Base-by-base conservation (phyloP, 1,140 invertebrate species). In the Drosophila melanica region DNA sequence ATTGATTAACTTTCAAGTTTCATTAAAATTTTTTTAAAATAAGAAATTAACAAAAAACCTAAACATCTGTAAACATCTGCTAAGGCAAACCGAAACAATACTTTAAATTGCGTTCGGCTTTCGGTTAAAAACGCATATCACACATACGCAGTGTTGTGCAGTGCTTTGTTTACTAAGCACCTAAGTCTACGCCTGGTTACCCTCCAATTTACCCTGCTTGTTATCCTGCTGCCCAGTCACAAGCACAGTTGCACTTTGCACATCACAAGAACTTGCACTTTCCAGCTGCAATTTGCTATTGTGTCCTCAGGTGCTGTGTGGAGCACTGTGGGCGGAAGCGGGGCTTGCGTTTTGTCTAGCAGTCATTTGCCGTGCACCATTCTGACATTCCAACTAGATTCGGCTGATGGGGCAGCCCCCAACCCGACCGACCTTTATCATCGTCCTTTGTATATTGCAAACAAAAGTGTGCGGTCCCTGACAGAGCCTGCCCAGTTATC, bases 231-330 rank as follows among this genome's bases (percentile, higher is more conserved):
- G 16, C 63, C 30, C 47, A 63, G 10, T 30, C 58, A 50, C 51
- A 54, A 60, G 35, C 60, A 76, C 77, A 41, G 45, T 37, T 79
- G 68, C 84, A 87, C 79, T 82, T 87, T 82, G 75, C 82, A 86
- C 87, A 73, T 87, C 81, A 82, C 82, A 87, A 70, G 81, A 87
- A 87, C 82, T 86, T 86, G 82, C 82, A 86, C 82, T 87, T 86
- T 87, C 78, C 69, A 75, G 63, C 64, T 75, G 62, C 68, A 59
- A 60, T 44, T 39, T 9, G 33, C 7, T 35, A 39, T 10, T 18
- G 27, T 47, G 8, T 48, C 27, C 42, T 47, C 33, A 16, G 41
- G 23, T 27, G 37, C 1, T 27, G 20, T 48, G 4, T 18, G 27
- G 4, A 2, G 4, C 5, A 7, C 27, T 30, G 27, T 7, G 27